phyloP scores from a whole-genome alignment of 64 coral and sea anemone genomes.

The Montipora cactus region DNA sequence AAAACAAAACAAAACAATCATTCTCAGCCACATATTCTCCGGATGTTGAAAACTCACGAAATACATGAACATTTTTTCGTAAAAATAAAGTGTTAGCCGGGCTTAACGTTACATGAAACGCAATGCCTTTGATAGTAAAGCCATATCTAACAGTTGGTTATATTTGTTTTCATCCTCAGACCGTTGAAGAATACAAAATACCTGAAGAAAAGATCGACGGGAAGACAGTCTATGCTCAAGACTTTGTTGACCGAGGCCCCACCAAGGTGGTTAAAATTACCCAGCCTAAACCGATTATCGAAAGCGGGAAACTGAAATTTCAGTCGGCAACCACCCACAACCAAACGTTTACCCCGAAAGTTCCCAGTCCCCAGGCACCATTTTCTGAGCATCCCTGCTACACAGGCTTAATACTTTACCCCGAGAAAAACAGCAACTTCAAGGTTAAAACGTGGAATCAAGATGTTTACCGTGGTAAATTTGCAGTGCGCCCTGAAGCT shows the following conservation, averaged over 20 bases:
- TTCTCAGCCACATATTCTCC: too few relatives aligned
- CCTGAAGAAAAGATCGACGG: slow-evolving; percentile 86
- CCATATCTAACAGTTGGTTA: too few relatives aligned
- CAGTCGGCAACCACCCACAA: slow-evolving; percentile 89
- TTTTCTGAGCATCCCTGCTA: slow-evolving; percentile 89
- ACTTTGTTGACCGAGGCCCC: slow-evolving; percentile 74
- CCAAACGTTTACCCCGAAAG: slow-evolving; percentile 79
- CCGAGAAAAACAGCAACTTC: slow-evolving; percentile 60
- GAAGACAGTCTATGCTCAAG: slow-evolving; percentile 77
- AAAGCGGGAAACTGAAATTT: slow-evolving; percentile 73
- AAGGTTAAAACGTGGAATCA: slow-evolving; percentile 91
- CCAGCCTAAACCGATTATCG: slow-evolving; percentile 75
- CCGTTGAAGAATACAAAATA: slow-evolving; percentile 68
- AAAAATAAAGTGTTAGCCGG: too few relatives aligned
- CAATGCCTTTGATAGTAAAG: too few relatives aligned
- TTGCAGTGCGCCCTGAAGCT: slow-evolving; percentile 63
- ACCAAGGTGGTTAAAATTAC: slow-evolving; percentile 67
- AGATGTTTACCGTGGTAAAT: slow-evolving; percentile 93
- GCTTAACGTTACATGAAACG: too few relatives aligned
- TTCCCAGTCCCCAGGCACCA: slow-evolving; percentile 59
- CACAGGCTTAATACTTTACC: slow-evolving; percentile 91
- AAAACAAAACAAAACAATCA: too few relatives aligned
- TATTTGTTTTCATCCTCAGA: slow-evolving; percentile 25
- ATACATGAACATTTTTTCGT: too few relatives aligned
- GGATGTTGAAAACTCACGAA: too few relatives aligned